Base-by-base conservation (phyloP, 2,888 invertebrate genomes). In the Ctenicera cuprea region DNA sequence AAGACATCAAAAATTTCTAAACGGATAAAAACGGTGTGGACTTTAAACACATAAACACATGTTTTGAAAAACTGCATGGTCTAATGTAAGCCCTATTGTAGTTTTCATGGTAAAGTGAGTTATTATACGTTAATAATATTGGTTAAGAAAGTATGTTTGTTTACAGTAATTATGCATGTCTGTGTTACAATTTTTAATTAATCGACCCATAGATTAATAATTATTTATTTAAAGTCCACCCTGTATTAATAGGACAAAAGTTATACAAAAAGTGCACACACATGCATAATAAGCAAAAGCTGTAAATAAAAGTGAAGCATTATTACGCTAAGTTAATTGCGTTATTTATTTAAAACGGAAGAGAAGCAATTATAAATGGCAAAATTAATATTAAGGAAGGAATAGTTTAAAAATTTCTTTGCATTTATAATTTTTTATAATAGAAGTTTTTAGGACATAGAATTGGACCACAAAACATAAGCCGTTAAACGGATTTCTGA, bases 181-280 rank as follows among this genome's bases (percentile, higher is more conserved):
- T 76, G 80, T 81, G 80, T 78, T 78, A 79, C 80, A 78, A 77
- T 71, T 75, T 71, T 63, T 71, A 62, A 45, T 57, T 45, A 38
- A 71, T 74, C 18, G n/a, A 59, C 16, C 72, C 50, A 71, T 70
- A 54, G 37, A 73, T 78, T 73, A 72, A 77, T 75, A 75, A 77
- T 74, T 77, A 83, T 86, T 88, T 87, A 88, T 87, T 88, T 88
- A 88, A 88, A 88, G 88, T 88, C 88, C 88, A 88, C 88, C 87
- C 87, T 82, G 80, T 76, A 80, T 80, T 77, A 79, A 79, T 79
- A 66, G 66, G 71, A 77, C 65, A 64, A 73, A 65, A 71, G 74
- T 73, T 65, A 72, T 70, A 64, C 71, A 63, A 73, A 62, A 62
- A 18, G 20, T 22, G 12, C 11, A 78, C 76, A 80, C 62, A 67